phyloP scores from a whole-genome alignment of 1,140 invertebrate genomes.

The Oncopeltus fasciatus region DNA sequence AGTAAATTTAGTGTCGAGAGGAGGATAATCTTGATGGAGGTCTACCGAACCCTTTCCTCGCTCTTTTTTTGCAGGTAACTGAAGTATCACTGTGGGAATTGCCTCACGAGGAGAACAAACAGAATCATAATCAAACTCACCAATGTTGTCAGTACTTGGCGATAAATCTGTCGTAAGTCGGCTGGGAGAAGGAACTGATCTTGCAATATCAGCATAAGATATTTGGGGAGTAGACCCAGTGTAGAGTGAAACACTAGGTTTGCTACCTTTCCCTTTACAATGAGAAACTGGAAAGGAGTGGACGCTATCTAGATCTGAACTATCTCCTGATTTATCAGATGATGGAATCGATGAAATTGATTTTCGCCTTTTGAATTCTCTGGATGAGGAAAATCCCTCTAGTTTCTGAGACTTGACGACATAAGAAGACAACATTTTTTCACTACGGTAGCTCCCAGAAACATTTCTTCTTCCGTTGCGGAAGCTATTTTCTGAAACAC shows the following conservation, averaged over 20 bases:
- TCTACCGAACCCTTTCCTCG: slow-evolving; percentile 1
- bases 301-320: slow-evolving; percentile 53
- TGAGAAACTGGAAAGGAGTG: slow-evolving; percentile 51
- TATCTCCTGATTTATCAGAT: slow-evolving; percentile 58
- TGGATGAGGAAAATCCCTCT: neutral
- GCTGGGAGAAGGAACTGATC: slow-evolving; percentile 16
- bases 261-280: slow-evolving; percentile 28
- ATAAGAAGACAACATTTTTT: slow-evolving; percentile 26
- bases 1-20: slow-evolving; percentile 3
- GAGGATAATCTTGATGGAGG: slow-evolving; percentile 19
- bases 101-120: neutral
- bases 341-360: slow-evolving; percentile 45
- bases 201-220: slow-evolving; percentile 58
- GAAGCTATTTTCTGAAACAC: neutral
- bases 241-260: slow-evolving; percentile 26
- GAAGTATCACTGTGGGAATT: slow-evolving; percentile 15
- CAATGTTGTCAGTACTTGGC: neutral
- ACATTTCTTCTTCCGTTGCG: neutral
- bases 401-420: neutral
- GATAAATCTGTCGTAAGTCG: neutral
- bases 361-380: slow-evolving; percentile 29
- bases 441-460: neutral
- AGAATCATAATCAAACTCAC: neutral
- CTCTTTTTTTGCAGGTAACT: slow-evolving; percentile 8
- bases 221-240: slow-evolving; percentile 41